A percentile compares a stretch with the other conserved stretches of the same genome.
Conservation (phyloP, 2,113 vertebrate species). For the Muntiacus reevesi region DNA sequence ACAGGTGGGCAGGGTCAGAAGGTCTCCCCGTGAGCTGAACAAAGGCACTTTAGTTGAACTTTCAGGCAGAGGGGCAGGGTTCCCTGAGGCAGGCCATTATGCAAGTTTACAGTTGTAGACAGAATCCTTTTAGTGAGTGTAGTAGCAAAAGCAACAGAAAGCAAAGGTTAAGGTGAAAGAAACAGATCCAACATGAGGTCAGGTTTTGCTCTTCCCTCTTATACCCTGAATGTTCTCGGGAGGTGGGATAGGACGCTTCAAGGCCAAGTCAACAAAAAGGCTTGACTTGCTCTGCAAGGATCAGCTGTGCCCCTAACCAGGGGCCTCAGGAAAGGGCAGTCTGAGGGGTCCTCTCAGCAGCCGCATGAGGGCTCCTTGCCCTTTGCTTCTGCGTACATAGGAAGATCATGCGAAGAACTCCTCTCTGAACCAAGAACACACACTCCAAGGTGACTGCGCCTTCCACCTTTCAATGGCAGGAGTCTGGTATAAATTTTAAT, state of each 20-base stretch:
- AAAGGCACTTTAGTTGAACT: neutral
- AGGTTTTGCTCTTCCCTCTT: neutral
- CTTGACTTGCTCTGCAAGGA: neutral
- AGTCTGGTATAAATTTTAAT: neutral
- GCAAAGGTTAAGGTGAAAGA: neutral
- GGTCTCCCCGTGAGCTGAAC: neutral
- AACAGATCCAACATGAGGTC: neutral
- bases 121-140: neutral
- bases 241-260: neutral
- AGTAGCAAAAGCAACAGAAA: neutral
- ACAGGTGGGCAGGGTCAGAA: neutral
- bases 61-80: neutral
- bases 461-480: neutral
- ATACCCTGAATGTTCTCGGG: neutral
- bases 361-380: neutral
- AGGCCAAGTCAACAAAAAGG: neutral
- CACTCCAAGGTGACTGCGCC: neutral
- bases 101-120: neutral
- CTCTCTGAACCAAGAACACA: neutral
- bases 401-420: neutral
- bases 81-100: neutral
- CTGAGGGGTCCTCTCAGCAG: neutral
- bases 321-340: neutral
- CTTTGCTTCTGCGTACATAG: neutral
- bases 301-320: neutral